Percentiles rank a stretch among this genome's conserved stretches.
Evolutionary conservation across 1,140 invertebrate species (phyloP).

Genomic region (Drosophila varians): DNA sequence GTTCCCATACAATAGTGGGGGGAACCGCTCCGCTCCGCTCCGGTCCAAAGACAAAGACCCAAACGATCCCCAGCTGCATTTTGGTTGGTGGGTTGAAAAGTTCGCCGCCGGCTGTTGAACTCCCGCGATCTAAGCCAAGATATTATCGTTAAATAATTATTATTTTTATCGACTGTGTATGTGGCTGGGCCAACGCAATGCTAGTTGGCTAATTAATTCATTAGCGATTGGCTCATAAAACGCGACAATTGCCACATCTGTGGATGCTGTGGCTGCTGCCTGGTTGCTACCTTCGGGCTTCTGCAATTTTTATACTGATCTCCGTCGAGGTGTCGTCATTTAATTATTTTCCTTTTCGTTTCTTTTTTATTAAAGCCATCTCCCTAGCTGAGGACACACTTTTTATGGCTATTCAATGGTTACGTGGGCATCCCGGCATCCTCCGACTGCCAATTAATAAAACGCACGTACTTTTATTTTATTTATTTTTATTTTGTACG

Average conservation of each 20-base stretch:
- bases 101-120: slow-evolving; percentile 60
- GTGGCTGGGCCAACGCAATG: slow-evolving; percentile 30
- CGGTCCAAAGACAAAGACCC: slow-evolving; percentile 4
- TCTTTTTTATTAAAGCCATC: slow-evolving; percentile 3
- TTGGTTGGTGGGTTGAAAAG: slow-evolving; percentile 50
- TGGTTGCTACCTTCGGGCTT: slow-evolving; percentile 8
- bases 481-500: slow-evolving; percentile 38
- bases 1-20: slow-evolving; percentile 18
- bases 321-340: slow-evolving; percentile 26
- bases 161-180: slow-evolving; percentile 13
- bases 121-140: slow-evolving; percentile 23
- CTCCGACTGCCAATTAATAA: slow-evolving; percentile 68
- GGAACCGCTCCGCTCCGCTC: too few relatives aligned
- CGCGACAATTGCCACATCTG: slow-evolving; percentile 40
- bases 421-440: slow-evolving; percentile 49
- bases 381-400: slow-evolving; percentile 65
- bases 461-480: slow-evolving; percentile 25
- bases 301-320: slow-evolving; percentile 15
- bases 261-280: slow-evolving; percentile 6
- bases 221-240: slow-evolving; percentile 52
- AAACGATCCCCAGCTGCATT: slow-evolving; percentile 35
- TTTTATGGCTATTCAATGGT: slow-evolving; percentile 66
- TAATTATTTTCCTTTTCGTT: not conserved
- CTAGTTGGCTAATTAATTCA: slow-evolving; percentile 68
- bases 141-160: slow-evolving; percentile 16